Evolutionary conservation across 2,797 vertebrate species (phyloP).

Genomic region (Muraenolepis orangiensis): DNA sequence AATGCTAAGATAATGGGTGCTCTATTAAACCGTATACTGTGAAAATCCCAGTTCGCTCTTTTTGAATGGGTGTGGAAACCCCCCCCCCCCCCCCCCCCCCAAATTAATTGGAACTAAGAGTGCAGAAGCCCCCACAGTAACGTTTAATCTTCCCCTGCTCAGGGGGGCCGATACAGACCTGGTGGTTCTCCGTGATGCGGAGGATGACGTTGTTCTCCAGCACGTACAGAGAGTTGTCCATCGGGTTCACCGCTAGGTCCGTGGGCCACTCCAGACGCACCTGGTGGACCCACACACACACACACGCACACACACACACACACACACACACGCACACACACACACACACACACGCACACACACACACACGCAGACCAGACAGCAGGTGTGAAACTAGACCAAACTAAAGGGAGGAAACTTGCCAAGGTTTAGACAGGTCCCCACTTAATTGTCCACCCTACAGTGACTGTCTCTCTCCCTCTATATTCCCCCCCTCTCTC

Average conservation of each 20-base stretch:
- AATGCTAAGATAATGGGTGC: slow-evolving; percentile 29
- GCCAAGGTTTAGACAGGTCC: slow-evolving; percentile 45
- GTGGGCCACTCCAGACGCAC: slow-evolving; percentile 99
- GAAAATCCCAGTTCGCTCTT: slow-evolving; percentile 38
- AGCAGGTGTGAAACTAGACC: no score
- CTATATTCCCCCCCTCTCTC: no score
- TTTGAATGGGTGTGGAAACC: slow-evolving; percentile 46
- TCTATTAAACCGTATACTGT: slow-evolving; percentile 12
- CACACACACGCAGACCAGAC: no score
- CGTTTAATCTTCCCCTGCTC: slow-evolving; percentile 23
- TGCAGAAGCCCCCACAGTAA: slow-evolving; percentile 21
- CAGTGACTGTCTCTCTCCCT: slow-evolving; percentile 41
- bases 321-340: no score
- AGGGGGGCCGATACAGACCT: slow-evolving; percentile 67
- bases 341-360: no score
- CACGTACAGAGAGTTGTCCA: slow-evolving; percentile 98
- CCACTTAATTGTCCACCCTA: slow-evolving; percentile 45
- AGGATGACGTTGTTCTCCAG: slow-evolving; percentile 98
- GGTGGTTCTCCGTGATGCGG: slow-evolving; percentile 98
- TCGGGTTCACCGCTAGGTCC: slow-evolving; percentile 96
- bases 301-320: no score
- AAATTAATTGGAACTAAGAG: slow-evolving; percentile 55
- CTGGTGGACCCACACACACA: slow-evolving; percentile 59
- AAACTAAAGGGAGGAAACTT: not conserved
- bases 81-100: no score